phyloP scores from a whole-genome alignment of 2,888 invertebrate genomes.

The Noctua comes region DNA sequence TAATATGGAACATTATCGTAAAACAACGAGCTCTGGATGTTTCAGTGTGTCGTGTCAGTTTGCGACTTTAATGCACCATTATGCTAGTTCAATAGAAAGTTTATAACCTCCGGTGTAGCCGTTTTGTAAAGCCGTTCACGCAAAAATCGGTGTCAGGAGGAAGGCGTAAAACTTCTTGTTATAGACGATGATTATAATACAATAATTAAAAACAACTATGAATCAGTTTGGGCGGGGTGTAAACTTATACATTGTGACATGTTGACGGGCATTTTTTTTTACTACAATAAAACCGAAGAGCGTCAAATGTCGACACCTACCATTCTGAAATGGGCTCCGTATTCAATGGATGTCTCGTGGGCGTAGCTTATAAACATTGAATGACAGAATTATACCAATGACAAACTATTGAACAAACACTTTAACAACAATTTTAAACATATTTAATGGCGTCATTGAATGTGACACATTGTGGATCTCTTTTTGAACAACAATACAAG shows the following conservation, averaged over 20 bases:
- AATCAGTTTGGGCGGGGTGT: conserved; percentile 41
- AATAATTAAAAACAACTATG: conserved; percentile 54
- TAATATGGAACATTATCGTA: conserved; percentile 70
- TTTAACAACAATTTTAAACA: conserved; percentile 62
- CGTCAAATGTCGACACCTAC: conserved; percentile 73
- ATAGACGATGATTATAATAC: conserved; percentile 58
- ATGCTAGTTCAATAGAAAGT: conserved; percentile 80
- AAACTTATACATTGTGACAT: conserved; percentile 47
- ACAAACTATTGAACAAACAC: conserved; percentile 67
- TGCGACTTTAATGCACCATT: conserved; percentile 77
- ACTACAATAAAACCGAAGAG: conserved; percentile 58
- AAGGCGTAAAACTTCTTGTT: conserved; percentile 72
- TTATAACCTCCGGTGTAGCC: conserved; percentile 82
- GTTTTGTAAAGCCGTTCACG: conserved; percentile 71
- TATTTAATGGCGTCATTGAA: conserved; percentile 63
- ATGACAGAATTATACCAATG: conserved; percentile 68
- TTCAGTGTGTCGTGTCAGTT: conserved; percentile 72
- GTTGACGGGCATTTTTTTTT: conserved; percentile 55
- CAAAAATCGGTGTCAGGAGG: conserved; percentile 75
- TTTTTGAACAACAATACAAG: conserved; percentile 52
- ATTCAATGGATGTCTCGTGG: conserved; percentile 72
- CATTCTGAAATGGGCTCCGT: conserved; percentile 68
- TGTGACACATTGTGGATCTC: conserved; percentile 61
- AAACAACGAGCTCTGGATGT: conserved; percentile 69
- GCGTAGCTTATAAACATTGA: conserved; percentile 76